These are phyloP conservation scores for Dipus sagitta DNA, from an alignment of 2,797 vertebrate species.

Conservation along the genomic window DNA sequence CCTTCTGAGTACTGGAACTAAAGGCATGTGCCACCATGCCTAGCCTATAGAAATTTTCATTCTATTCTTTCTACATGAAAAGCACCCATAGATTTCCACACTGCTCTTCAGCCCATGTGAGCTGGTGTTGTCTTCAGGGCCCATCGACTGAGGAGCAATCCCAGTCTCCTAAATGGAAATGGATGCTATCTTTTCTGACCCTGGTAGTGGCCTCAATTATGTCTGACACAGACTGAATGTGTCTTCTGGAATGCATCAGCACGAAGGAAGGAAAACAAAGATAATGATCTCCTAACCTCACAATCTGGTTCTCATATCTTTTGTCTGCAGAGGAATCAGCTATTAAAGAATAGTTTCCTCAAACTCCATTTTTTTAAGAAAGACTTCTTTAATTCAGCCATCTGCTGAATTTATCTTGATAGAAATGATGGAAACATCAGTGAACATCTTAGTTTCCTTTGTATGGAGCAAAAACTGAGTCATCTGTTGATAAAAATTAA, in stretches of 20 bases:
- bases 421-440: conserved; percentile 44
- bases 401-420: conserved; percentile 54
- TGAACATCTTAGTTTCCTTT: conserved; percentile 53
- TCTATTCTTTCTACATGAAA: conserved; percentile 5
- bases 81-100: conserved; percentile 20
- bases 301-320: conserved; percentile 73
- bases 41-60: neutral
- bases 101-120: neutral
- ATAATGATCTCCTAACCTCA: conserved; percentile 28
- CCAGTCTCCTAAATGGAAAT: neutral
- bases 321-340: conserved; percentile 47
- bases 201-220: neutral
- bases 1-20: too few relatives aligned
- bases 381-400: conserved; percentile 44
- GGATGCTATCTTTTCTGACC: conserved; percentile 9
- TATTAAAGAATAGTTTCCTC: conserved; percentile 55
- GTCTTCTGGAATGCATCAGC: conserved; percentile 44
- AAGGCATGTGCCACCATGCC: too few relatives aligned
- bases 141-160: neutral
- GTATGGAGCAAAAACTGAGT: conserved; percentile 39
- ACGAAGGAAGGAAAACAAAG: conserved; percentile 32
- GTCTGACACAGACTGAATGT: neutral
- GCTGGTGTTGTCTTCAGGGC: neutral
- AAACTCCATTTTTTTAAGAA: neutral
- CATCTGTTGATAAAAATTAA: conserved; percentile 3